Evolutionary conservation across 2,888 invertebrate species (phyloP).

Genomic region (Drosophila pullipes): DNA sequence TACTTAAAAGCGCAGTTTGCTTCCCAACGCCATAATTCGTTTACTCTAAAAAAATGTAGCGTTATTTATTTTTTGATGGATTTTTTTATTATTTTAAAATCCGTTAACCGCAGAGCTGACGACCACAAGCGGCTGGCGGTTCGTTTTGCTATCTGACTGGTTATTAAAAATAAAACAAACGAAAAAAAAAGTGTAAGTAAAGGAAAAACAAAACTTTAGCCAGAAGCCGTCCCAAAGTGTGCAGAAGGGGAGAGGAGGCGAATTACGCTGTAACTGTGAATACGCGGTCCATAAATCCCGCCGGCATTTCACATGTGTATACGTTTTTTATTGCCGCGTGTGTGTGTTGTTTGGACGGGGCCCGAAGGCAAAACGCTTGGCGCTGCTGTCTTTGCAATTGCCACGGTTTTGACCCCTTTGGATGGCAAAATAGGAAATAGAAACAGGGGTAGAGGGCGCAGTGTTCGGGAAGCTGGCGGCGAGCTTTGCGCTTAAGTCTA

Average conservation of each 20-base stretch:
- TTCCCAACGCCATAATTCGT: slow-evolving; percentile 49
- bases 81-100: slow-evolving; percentile 63
- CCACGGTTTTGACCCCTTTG: slow-evolving; percentile 53
- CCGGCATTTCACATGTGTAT: slow-evolving; percentile 77
- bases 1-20: slow-evolving; percentile 7
- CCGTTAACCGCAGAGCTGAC: slow-evolving; percentile 59
- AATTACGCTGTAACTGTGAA: slow-evolving; percentile 44
- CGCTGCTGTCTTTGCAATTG: slow-evolving; percentile 64
- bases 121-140: slow-evolving; percentile 62
- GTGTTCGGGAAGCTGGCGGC: slow-evolving; percentile 56
- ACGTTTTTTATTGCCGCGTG: slow-evolving; percentile 71
- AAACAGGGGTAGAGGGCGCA: background rate
- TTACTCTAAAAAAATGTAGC: slow-evolving; percentile 34
- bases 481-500: slow-evolving; percentile 82
- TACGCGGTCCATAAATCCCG: slow-evolving; percentile 72
- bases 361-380: slow-evolving; percentile 47
- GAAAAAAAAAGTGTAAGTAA: slow-evolving; percentile 17
- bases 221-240: slow-evolving; percentile 23
- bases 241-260: slow-evolving; percentile 13
- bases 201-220: slow-evolving; percentile 46
- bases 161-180: slow-evolving; percentile 70
- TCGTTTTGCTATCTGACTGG: slow-evolving; percentile 62
- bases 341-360: slow-evolving; percentile 24
- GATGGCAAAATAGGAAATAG: slow-evolving; percentile 16
- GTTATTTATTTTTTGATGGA: slow-evolving; percentile 20